These are phyloP conservation scores for Microtus pennsylvanicus DNA, from an alignment of 2,113 vertebrate genomes.

Conservation along the genomic window DNA sequence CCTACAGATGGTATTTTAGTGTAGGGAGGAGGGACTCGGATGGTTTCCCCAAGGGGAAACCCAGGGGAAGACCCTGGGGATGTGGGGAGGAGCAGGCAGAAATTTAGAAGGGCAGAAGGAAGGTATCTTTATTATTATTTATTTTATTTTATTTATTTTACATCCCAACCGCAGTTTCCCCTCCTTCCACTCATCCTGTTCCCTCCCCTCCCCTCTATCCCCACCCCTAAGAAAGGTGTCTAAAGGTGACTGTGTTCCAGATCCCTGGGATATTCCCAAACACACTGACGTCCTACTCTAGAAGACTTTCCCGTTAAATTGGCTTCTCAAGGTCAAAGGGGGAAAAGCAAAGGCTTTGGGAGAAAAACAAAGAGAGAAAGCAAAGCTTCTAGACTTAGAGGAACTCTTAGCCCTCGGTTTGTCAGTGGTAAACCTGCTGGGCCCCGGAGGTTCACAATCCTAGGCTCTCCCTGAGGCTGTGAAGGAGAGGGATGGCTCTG, in stretches of 20 bases:
- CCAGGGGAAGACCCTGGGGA: background rate
- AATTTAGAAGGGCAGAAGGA: background rate
- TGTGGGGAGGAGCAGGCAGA: background rate
- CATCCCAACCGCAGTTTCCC: background rate
- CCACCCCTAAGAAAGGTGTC: background rate
- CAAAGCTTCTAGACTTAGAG: background rate
- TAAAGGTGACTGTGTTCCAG: background rate
- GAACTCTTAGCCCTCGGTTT: background rate
- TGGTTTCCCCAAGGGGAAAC: background rate
- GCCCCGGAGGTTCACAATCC: background rate
- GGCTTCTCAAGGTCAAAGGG: background rate
- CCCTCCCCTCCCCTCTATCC: background rate
- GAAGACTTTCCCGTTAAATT: background rate
- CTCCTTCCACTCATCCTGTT: background rate
- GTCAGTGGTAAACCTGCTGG: background rate
- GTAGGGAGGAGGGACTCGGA: background rate
- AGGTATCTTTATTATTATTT: background rate
- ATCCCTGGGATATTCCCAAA: background rate
- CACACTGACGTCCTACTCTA: background rate
- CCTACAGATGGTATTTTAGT: background rate
- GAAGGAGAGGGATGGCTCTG: background rate
- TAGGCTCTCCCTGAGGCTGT: background rate
- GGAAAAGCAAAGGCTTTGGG: background rate
- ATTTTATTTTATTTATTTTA: background rate
- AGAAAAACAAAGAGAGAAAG: constrained; percentile 34